Evolutionary conservation across 2,797 vertebrate species (phyloP), one percentile per base, ranked within the genome.

Genomic region (Avahi laniger): DNA sequence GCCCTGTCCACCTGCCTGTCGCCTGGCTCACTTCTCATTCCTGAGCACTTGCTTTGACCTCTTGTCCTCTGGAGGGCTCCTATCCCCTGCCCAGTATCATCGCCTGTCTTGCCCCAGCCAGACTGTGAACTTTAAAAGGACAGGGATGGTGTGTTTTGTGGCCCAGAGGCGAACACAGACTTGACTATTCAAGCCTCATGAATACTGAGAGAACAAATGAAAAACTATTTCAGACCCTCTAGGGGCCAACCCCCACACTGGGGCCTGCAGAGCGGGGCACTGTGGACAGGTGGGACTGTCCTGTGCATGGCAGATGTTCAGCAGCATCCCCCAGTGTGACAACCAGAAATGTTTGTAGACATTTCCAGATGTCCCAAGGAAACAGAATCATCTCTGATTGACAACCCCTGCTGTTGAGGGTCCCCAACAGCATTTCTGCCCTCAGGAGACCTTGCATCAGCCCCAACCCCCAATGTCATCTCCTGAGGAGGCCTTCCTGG

Each of bases 151-250:
- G 8, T 50, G 24, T 61, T 26, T 46, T 52, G 5, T 4, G 30
- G 11, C 52, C 78, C 9, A 38, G 61, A n/a, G 57, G 50, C 2
- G 1, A 89, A 38, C 28, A 38, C n/a, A 50, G 59, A 22, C 6
- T n/a, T 30, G 26, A 30, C 52, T 41, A 26, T 14, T 76, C 9
- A 22, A 67, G 26, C 7, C 38, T 90, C 15, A 18, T 9, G 38
- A 30, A 18, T 48, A 30, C 8, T 12, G 17, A 89, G 85, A 7
- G 22, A 59, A 72, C 9, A 65, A 46, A 14, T 72, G 43, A 33
- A 0, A 4, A 5, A 14, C 1, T 13, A 8, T 28, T 28, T 52
- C 9, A 72, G 72, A 38, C 4, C 35, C 9, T 67, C 15, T 1
- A 28, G 38, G 26, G 30, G 54, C 75, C 78, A 73, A 52, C 12